These are phyloP conservation scores for Naso thynnoides DNA, from an alignment of 2,797 vertebrate species.

Conservation along the genomic window DNA sequence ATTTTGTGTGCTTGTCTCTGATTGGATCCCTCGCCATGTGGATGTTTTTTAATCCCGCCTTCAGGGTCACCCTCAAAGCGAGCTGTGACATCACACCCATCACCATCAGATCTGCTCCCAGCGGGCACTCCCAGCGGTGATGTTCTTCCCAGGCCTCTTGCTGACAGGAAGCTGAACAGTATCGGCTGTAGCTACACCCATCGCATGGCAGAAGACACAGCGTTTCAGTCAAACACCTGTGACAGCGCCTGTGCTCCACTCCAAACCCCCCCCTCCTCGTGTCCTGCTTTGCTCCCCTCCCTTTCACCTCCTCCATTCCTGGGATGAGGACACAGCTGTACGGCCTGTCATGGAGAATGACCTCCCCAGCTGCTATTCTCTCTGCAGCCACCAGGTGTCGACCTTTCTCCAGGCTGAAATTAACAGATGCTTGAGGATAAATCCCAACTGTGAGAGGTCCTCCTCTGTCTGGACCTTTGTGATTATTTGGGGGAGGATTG, in stretches of 20 bases:
- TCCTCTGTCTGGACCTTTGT: constrained; percentile 29
- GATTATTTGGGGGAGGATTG: constrained; percentile 11
- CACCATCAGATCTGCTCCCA: constrained; percentile 84
- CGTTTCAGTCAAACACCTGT: constrained; percentile 87
- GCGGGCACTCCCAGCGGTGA: constrained; percentile 89
- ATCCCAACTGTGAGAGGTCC: constrained; percentile 59
- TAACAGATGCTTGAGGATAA: constrained; percentile 79
- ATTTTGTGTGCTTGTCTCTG: constrained; percentile 30
- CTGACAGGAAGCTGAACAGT: constrained; percentile 88
- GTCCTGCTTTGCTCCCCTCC: constrained; percentile 13
- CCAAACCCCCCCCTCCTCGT: constrained; percentile 51
- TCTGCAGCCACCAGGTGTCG: constrained; percentile 88
- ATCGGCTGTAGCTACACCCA: constrained; percentile 89
- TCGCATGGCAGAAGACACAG: constrained; percentile 85
- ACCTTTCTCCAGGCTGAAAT: constrained; percentile 85
- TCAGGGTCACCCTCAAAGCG: constrained; percentile 88
- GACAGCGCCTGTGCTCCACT: constrained; percentile 87
- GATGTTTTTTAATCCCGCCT: constrained; percentile 85
- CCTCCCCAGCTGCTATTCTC: constrained; percentile 86
- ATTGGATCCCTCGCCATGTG: constrained; percentile 53
- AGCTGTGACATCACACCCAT: constrained; percentile 91
- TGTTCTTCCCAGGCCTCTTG: constrained; percentile 89
- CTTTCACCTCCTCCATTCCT: constrained; percentile 54
- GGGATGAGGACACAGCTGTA: constrained; percentile 91
- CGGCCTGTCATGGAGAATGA: constrained; percentile 88